Percentiles rank a stretch among this genome's conserved stretches.
phyloP scores from a whole-genome alignment of 2,797 vertebrate genomes.

The Gila robusta region DNA sequence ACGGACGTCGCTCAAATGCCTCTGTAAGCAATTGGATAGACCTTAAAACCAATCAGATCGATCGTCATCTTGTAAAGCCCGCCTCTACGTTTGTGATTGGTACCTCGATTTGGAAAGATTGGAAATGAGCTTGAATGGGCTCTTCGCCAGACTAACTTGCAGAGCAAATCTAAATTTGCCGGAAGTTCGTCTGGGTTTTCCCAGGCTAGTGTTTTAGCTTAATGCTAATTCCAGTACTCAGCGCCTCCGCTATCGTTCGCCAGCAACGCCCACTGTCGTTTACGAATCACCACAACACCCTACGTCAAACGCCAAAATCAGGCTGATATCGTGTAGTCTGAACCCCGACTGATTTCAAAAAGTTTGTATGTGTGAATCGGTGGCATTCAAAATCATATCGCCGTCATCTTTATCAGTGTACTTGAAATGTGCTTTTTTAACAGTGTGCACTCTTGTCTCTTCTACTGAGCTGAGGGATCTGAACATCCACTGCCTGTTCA shows the following conservation, averaged over 20 bases:
- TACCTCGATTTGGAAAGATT: no score
- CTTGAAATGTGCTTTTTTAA: conserved; percentile 29
- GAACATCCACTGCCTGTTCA: conserved; percentile 4
- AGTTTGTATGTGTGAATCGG: not conserved
- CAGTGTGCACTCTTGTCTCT: conserved; percentile 7
- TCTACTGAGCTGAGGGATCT: conserved; percentile 17
- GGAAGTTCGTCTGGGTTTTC: no score
- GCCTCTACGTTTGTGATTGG: no score
- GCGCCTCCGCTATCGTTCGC: not conserved
- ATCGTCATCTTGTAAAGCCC: no score
- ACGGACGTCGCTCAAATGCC: no score
- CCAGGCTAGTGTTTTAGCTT: not conserved
- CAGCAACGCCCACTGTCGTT: not conserved
- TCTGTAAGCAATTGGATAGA: no score
- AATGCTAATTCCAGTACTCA: not conserved
- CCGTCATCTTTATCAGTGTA: conserved; percentile 18
- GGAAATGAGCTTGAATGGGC: no score
- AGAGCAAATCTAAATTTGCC: no score
- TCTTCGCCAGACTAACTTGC: no score
- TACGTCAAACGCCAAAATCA: not conserved
- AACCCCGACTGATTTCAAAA: not conserved
- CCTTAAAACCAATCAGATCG: no score
- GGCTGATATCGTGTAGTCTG: not conserved
- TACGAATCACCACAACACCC: not conserved
- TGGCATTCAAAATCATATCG: not conserved